Evolutionary conservation across 2,888 invertebrate genomes (phyloP), one percentile per base, ranked within the genome.

Genomic region (Drosophila anceps): DNA sequence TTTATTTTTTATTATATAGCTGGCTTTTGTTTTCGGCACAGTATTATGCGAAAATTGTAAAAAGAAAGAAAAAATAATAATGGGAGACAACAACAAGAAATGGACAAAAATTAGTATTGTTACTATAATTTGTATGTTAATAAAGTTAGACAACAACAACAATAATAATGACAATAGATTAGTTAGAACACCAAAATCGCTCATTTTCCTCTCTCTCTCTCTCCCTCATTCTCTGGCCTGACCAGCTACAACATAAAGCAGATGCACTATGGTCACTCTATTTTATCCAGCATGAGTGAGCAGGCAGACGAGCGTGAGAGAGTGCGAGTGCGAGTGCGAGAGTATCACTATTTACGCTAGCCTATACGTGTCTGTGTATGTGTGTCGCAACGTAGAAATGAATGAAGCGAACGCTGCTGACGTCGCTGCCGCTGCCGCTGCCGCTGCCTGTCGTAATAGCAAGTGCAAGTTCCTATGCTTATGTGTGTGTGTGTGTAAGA

Each of bases 161-260:
- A 69, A 78, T 18, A 70, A 39, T 37, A 39, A 58, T 43, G 65
- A 72, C 50, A 67, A 75, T 57, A 53, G 50, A 51, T 54, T 55
- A 43, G 46, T 58, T 69, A 35, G 57, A 78, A 76, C 69, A 73
- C 60, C 55, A 54, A 69, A 67, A 61, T 39, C 55, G 51, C 51
- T 54, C 0, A 4, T 35, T 35, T 24, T 15, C 13, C 12, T 15
- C 50, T 31, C 31, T n/a, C 29, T 15, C 35, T 24, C 33, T 15
- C 20, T 73, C 15, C 24, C 10, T 37, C 4, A 12, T 20, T 43
- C 20, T 27, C 55, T 58, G 39, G 78, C 67, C 88, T 88, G 84
- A 84, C 87, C 88, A 88, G 71, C 88, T 80, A 54, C 82, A 79
- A 82, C 79, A 82, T 62, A 76, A 82, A 73, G 63, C 48, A 65